A percentile compares a stretch with the other conserved stretches of the same genome.
phyloP scores from a whole-genome alignment of 2,797 vertebrate species.

The Lagodon rhomboides region DNA sequence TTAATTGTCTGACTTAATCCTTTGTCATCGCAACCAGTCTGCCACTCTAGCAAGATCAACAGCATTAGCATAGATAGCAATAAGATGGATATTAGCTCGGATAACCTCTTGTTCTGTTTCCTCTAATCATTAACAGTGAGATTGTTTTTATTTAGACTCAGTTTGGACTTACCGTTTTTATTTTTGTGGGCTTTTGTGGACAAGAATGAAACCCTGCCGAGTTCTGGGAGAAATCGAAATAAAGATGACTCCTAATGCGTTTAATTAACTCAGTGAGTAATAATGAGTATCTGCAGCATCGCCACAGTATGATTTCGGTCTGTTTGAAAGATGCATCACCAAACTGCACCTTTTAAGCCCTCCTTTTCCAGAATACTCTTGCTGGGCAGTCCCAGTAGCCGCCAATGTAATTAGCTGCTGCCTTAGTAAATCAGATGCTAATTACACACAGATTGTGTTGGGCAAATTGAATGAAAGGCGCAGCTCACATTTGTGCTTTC shows the following conservation, averaged over 20 bases:
- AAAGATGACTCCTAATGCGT: neutral
- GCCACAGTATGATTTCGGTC: neutral
- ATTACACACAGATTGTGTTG: conserved; percentile 56
- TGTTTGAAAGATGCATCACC: conserved; percentile 11
- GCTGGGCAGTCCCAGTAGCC: conserved; percentile 32
- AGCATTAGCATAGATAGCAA: no score
- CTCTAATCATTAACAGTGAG: neutral
- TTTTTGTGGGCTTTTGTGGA: neutral
- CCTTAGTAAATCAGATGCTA: conserved; percentile 53
- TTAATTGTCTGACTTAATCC: no score
- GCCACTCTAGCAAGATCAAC: no score
- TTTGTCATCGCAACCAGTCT: no score
- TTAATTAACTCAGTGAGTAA: conserved; percentile 16
- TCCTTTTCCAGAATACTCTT: conserved; percentile 4
- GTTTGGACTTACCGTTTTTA: neutral
- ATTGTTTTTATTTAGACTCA: neutral
- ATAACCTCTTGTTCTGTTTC: neutral
- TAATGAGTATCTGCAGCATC: conserved; percentile 8
- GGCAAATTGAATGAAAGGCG: conserved; percentile 42
- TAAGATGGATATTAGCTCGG: no score
- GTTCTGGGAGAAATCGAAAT: neutral
- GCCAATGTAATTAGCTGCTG: conserved; percentile 52
- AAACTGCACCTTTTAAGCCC: conserved; percentile 30
- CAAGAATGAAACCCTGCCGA: neutral
- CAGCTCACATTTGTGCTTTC: conserved; percentile 34